phyloP scores from a whole-genome alignment of 2,113 vertebrate species.

The Catagonus wagneri region DNA sequence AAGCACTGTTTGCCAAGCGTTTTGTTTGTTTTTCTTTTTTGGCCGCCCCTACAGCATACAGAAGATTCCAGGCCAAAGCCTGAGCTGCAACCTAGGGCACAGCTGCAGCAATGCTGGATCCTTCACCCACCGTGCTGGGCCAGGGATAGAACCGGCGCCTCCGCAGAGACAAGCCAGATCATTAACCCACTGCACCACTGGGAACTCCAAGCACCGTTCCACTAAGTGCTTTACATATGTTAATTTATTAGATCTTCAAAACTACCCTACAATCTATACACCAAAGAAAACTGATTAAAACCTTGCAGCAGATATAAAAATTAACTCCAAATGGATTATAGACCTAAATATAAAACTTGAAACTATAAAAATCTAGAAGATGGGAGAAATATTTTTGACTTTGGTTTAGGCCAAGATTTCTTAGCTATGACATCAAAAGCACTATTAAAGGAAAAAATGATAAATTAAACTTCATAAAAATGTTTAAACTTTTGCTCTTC shows the following conservation, averaged over 20 bases:
- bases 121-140: too few species aligned
- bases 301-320: neutral
- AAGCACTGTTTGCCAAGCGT: neutral
- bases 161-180: too few species aligned
- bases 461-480: neutral
- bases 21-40: too few species aligned
- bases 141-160: too few species aligned
- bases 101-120: too few species aligned
- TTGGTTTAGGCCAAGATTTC: neutral
- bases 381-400: neutral
- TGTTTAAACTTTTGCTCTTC: neutral
- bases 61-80: too few species aligned
- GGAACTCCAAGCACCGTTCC: too few species aligned
- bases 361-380: conserved; percentile 5
- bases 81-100: too few species aligned
- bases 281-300: neutral
- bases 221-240: neutral
- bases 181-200: too few species aligned
- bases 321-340: neutral
- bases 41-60: too few species aligned
- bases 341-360: neutral
- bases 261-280: neutral
- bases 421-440: neutral
- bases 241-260: neutral
- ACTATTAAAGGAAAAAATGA: neutral